These are phyloP conservation scores for Lota lota DNA, from an alignment of 2,113 vertebrate genomes.

Conservation along the genomic window DNA sequence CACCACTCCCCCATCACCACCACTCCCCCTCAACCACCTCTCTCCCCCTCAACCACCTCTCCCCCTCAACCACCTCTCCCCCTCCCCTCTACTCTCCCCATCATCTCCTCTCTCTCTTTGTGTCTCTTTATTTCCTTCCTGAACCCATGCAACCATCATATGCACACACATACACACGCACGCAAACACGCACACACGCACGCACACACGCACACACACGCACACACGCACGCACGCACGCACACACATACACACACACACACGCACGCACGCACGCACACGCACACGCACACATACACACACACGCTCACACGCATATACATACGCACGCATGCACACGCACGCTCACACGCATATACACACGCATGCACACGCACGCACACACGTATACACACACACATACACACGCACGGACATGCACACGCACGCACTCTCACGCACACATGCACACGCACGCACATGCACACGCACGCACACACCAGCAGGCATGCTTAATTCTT, in stretches of 20 bases:
- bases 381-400: slow-evolving; percentile 40
- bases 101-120: slow-evolving; percentile 2
- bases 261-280: slow-evolving; percentile 15
- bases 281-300: slow-evolving; percentile 12
- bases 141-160: slow-evolving; percentile 14
- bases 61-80: slow-evolving; percentile 37
- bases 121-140: neutral
- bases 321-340: slow-evolving; percentile 1
- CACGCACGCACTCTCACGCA: slow-evolving; percentile 42
- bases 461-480: no score
- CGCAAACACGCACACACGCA: slow-evolving; percentile 11
- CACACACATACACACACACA: slow-evolving; percentile 3
- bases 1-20: no score
- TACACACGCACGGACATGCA: slow-evolving; percentile 42
- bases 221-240: slow-evolving; percentile 17
- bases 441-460: slow-evolving; percentile 45
- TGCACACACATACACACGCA: slow-evolving; percentile 15
- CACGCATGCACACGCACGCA: slow-evolving; percentile 18
- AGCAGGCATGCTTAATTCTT: slow-evolving; percentile 56
- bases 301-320: slow-evolving; percentile 19
- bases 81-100: neutral
- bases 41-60: slow-evolving; percentile 55
- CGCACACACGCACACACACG: slow-evolving; percentile 22
- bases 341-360: slow-evolving; percentile 2
- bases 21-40: neutral